These are phyloP conservation scores for Propsilocerus akamusi DNA, from an alignment of 1,140 invertebrate genomes.

Conservation along the genomic window DNA sequence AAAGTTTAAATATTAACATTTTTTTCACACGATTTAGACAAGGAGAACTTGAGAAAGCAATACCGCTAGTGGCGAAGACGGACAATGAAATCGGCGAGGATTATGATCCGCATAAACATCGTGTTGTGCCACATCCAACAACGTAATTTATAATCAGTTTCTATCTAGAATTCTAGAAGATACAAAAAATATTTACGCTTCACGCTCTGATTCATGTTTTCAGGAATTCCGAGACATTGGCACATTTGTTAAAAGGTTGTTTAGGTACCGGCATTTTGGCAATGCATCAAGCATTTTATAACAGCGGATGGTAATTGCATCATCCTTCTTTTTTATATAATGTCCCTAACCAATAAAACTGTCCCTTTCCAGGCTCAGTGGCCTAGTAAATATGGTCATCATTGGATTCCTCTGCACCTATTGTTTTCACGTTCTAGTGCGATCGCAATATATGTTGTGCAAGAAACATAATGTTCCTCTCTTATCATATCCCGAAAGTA, in stretches of 20 bases:
- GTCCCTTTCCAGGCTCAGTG: too few species aligned
- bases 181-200: slow-evolving; percentile 11
- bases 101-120: slow-evolving; percentile 11
- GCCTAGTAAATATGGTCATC: slow-evolving; percentile 33
- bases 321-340: too few species aligned
- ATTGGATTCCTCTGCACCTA: slow-evolving; percentile 41
- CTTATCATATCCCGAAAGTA: slow-evolving; percentile 41
- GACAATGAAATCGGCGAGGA: slow-evolving; percentile 7
- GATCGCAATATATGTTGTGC: slow-evolving; percentile 33
- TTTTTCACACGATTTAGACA: background rate
- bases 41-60: background rate
- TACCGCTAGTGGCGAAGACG: background rate
- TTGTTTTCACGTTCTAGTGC: slow-evolving; percentile 40
- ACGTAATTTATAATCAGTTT: too few species aligned
- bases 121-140: slow-evolving; percentile 22
- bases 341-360: too few species aligned
- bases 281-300: slow-evolving; percentile 56
- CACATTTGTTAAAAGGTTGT: slow-evolving; percentile 51
- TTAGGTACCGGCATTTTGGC: slow-evolving; percentile 63
- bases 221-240: slow-evolving; percentile 43
- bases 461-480: slow-evolving; percentile 31
- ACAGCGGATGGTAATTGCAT: slow-evolving; percentile 55
- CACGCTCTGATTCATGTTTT: slow-evolving; percentile 8
- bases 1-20: too few species aligned
- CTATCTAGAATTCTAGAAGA: too few species aligned